phyloP scores from a whole-genome alignment of 2,113 vertebrate species.

The Marmota flaviventris region DNA sequence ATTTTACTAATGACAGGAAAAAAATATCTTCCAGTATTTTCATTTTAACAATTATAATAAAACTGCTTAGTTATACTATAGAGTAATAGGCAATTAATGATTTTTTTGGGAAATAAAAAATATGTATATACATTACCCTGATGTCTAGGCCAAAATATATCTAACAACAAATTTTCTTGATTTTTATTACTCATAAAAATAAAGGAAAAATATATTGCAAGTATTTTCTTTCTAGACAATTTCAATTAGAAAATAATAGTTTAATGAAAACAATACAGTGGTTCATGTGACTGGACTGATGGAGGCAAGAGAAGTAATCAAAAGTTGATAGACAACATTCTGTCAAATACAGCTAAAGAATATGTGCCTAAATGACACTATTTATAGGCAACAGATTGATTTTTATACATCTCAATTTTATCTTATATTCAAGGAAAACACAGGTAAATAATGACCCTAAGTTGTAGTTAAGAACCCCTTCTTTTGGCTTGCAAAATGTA shows the following conservation, averaged over 20 bases:
- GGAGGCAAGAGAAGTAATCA: slow-evolving; percentile 78
- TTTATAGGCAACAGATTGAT: slow-evolving; percentile 76
- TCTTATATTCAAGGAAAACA: slow-evolving; percentile 77
- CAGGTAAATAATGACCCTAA: slow-evolving; percentile 38
- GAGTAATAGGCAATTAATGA: slow-evolving; percentile 78
- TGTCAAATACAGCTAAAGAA: slow-evolving; percentile 39
- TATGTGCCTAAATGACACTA: slow-evolving; percentile 62
- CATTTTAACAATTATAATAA: slow-evolving; percentile 73
- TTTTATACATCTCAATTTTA: slow-evolving; percentile 75
- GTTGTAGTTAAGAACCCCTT: slow-evolving; percentile 85
- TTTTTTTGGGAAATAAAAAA: slow-evolving; percentile 84
- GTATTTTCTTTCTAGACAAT: slow-evolving; percentile 82
- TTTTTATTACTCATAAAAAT: slow-evolving; percentile 88
- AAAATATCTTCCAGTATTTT: slow-evolving; percentile 78
- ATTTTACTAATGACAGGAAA: slow-evolving; percentile 69
- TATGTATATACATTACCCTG: slow-evolving; percentile 85
- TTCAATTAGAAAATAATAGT: slow-evolving; percentile 83
- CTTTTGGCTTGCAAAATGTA: slow-evolving; percentile 96
- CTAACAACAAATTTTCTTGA: slow-evolving; percentile 86
- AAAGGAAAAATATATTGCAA: slow-evolving; percentile 86
- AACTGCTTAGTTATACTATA: slow-evolving; percentile 71
- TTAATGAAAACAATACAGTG: slow-evolving; percentile 75
- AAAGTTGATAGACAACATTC: slow-evolving; percentile 68
- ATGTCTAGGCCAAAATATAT: slow-evolving; percentile 86
- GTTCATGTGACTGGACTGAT: slow-evolving; percentile 76